phyloP scores from a whole-genome alignment of 2,113 vertebrate genomes.

The Scomber japonicus region DNA sequence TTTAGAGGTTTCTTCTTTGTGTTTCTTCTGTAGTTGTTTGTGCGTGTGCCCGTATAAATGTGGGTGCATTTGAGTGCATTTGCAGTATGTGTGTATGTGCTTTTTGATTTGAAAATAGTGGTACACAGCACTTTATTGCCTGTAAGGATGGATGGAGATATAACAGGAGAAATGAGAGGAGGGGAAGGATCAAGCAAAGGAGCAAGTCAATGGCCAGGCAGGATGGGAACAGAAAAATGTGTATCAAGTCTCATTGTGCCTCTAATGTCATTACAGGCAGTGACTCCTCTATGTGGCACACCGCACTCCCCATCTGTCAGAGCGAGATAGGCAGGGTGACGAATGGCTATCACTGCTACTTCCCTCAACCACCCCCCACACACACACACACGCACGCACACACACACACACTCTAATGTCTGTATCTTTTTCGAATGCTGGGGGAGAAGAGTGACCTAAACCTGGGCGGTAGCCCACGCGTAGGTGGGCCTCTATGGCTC shows the following conservation, averaged over 20 bases:
- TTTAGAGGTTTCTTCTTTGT: constrained; percentile 42
- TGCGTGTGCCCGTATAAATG: constrained; percentile 6
- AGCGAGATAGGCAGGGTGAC: constrained; percentile 82
- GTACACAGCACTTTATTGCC: constrained; percentile 57
- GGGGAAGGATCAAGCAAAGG: constrained; percentile 60
- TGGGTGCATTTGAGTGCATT: constrained; percentile 13
- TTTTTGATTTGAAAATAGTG: constrained; percentile 56
- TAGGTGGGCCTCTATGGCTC: constrained; percentile 77
- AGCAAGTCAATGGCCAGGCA: constrained; percentile 69
- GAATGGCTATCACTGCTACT: constrained; percentile 80
- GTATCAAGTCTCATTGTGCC: constrained; percentile 82
- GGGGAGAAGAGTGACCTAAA: constrained; percentile 81
- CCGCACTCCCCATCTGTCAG: constrained; percentile 80
- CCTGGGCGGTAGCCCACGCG: constrained; percentile 78
- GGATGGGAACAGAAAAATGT: constrained; percentile 69
- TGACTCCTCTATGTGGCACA: constrained; percentile 80
- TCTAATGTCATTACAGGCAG: constrained; percentile 86
- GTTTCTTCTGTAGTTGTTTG: constrained; percentile 11
- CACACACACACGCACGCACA: neutral
- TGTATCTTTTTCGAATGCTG: constrained; percentile 60
- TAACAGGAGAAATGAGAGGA: constrained; percentile 68
- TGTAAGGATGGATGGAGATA: constrained; percentile 58
- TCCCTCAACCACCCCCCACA: constrained; percentile 60
- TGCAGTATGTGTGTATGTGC: constrained; percentile 16
- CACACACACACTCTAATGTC: constrained; percentile 51